Conservation (phyloP, 2,113 vertebrate genomes). For the Phainopepla nitens region DNA sequence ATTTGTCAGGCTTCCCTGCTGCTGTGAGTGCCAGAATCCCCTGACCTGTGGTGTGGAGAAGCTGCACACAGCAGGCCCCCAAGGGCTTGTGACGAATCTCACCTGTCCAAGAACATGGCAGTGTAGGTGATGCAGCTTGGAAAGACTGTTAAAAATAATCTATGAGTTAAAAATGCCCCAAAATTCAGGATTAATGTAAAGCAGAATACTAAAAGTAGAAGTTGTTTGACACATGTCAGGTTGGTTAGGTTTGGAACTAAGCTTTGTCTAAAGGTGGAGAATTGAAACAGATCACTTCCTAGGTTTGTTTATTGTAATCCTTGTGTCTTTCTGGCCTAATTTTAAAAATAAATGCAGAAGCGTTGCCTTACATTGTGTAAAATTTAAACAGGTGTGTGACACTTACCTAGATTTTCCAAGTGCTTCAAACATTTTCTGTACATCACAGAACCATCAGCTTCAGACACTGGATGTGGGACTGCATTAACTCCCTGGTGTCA, state of each 20-base stretch:
- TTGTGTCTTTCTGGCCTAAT: not conserved
- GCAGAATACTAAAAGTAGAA: not conserved
- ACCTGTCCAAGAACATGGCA: not conserved
- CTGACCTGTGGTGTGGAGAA: not conserved
- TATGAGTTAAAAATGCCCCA: not conserved
- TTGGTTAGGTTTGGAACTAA: not conserved
- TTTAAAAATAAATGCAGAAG: not conserved
- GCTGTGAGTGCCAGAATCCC: not conserved
- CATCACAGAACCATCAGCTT: not conserved
- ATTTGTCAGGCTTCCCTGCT: not conserved
- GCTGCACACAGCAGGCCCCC: not conserved
- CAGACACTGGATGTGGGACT: not conserved
- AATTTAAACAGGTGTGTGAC: not conserved
- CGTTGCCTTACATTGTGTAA: not conserved
- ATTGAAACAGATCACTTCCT: accelerated
- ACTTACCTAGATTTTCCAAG: not conserved
- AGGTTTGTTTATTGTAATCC: not conserved
- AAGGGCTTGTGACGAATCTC: not conserved
- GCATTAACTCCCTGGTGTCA: accelerated
- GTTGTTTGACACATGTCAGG: not conserved
- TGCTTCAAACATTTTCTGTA: accelerated
- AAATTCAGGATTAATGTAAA: not conserved
- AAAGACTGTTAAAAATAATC: not conserved
- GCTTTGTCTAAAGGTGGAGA: not conserved
- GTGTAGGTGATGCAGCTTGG: accelerated